phyloP scores from a whole-genome alignment of 1,140 invertebrate species.

The Calliphora vicina region DNA sequence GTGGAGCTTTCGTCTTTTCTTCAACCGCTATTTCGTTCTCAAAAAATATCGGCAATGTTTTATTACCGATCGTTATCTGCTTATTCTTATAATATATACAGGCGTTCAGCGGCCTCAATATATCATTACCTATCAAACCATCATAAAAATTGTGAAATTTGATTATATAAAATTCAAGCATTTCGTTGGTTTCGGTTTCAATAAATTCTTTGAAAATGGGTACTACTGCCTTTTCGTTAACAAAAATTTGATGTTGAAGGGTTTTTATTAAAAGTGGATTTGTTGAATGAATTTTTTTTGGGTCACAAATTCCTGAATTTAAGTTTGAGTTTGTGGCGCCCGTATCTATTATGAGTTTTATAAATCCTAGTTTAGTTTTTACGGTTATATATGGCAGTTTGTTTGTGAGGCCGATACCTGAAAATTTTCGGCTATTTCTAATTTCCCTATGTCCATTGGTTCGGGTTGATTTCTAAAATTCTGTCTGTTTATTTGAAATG shows the following conservation, averaged over 20 bases:
- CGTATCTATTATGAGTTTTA: conserved; percentile 7
- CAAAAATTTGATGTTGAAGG: neutral
- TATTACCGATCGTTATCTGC: neutral
- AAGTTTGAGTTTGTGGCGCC: conserved; percentile 21
- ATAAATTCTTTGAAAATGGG: conserved; percentile 22
- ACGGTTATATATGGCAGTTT: conserved; percentile 19
- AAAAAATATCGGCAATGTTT: neutral
- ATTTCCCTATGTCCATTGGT: neutral
- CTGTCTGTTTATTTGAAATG: neutral
- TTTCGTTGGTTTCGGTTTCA: neutral
- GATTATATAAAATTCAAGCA: conserved; percentile 34
- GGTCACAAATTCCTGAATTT: neutral
- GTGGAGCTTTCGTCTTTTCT: no score
- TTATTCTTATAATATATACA: neutral
- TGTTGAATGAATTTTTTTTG: neutral
- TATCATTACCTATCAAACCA: neutral
- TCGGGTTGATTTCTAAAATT: neutral
- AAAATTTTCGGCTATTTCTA: conserved; percentile 19
- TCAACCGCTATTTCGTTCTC: no score
- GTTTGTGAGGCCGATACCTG: neutral
- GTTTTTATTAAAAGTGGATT: conserved; percentile 12
- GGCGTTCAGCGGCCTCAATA: neutral
- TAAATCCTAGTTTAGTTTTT: neutral
- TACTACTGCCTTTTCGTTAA: neutral
- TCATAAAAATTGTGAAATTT: neutral